Evolutionary conservation across 2,113 vertebrate genomes (phyloP), one percentile per base, ranked within the genome.

Genomic region (Engraulis encrasicolus): DNA sequence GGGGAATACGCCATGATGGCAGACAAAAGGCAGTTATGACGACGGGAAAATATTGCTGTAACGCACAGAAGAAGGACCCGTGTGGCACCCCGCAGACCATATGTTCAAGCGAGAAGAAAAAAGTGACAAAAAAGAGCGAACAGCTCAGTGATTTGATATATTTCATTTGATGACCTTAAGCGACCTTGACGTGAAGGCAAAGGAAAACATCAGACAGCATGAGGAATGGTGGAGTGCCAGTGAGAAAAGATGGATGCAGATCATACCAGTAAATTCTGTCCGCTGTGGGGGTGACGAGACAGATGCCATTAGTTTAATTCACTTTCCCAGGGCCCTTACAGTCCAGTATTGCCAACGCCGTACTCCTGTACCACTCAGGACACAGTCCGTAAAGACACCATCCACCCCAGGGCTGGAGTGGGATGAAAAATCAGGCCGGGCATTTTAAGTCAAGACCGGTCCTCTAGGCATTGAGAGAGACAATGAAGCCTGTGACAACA

Each of bases 261-360:
- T 92, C 87, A 89, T 87, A 88, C 84, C 89, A 91, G 91, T 91
- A 92, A 92, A 92, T 89, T 89, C 50, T 85, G 88, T 87, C 89
- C 82, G 78, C 85, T 88, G 85, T 87, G 90, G 80, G 85, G 83
- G 88, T 85, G 82, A n/a, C n/a, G n/a, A 91, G 92, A 91, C 84
- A 84, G 88, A 87, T 91, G 89, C 91, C 91, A 93, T 93, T 92
- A 89, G 86, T 91, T 93, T 94, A 90, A 93, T 93, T 91, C 87
- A 92, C 90, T 91, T 89, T 87, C 83, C 83, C 89, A 91, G 89
- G 83, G 86, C 78, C 23, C 77, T 23, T 77, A 82, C 78, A 88
- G 78, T 81, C 81, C 79, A 84, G 82, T 82, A 78, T 49, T 90
- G 91, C 89, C 91, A 93, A 90, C 84, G 82, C 88, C 82, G 15